phyloP scores from a whole-genome alignment of 1,140 invertebrate genomes.

The Cydia amplana region DNA sequence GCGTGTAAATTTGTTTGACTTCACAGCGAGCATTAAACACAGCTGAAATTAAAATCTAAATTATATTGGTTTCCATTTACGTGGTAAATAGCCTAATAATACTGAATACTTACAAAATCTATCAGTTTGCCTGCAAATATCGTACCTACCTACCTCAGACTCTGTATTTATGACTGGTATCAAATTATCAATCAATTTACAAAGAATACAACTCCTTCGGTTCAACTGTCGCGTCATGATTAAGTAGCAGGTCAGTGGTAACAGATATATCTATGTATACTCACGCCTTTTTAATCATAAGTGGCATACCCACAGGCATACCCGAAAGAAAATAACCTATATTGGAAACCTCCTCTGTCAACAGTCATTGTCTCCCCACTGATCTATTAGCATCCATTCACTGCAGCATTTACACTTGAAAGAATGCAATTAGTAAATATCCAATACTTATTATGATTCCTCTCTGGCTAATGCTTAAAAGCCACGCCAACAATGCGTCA shows the following conservation, averaged over 20 bases:
- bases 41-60: too few relatives aligned
- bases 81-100: too few relatives aligned
- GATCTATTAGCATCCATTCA: conserved; percentile 26
- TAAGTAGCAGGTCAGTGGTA: background rate
- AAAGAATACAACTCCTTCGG: background rate
- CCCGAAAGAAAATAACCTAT: conserved; percentile 6
- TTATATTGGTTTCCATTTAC: too few relatives aligned
- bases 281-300: conserved; percentile 6
- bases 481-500: conserved; percentile 21
- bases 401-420: conserved; percentile 18
- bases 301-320: background rate
- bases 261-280: background rate
- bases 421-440: conserved; percentile 32
- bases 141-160: background rate
- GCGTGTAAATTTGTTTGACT: too few relatives aligned
- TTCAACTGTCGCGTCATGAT: background rate
- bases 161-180: background rate
- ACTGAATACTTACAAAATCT: background rate
- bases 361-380: conserved; percentile 21
- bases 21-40: too few relatives aligned
- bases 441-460: conserved; percentile 32
- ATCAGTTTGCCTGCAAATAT: background rate
- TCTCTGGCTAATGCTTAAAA: conserved; percentile 21
- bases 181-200: background rate
- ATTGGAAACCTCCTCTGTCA: conserved; percentile 15